A percentile compares a stretch with the other conserved stretches of the same genome.
phyloP scores from a whole-genome alignment of 2,888 invertebrate species.

The Drosophila lutescens region DNA sequence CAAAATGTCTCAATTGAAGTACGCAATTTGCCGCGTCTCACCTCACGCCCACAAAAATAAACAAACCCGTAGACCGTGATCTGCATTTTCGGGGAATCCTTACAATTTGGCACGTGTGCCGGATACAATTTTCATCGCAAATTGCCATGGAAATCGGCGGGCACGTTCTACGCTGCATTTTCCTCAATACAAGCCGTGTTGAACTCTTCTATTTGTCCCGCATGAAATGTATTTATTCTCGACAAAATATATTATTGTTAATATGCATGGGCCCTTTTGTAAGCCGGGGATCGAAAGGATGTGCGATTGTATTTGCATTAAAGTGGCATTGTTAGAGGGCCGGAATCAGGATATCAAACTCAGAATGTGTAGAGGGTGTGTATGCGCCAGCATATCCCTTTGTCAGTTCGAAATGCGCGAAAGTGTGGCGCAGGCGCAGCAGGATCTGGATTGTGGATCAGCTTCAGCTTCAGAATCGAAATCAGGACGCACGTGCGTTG shows the following conservation, averaged over 20 bases:
- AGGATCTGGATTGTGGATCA: constrained; percentile 17
- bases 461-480: constrained; percentile 1
- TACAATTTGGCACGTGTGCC: constrained; percentile 74
- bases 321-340: constrained; percentile 74
- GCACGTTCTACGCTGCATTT: constrained; percentile 30
- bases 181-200: background rate
- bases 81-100: constrained; percentile 32
- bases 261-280: constrained; percentile 55
- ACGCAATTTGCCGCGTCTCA: constrained; percentile 25
- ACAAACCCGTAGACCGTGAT: constrained; percentile 16
- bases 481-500: constrained; percentile 68
- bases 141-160: constrained; percentile 40
- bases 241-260: constrained; percentile 66
- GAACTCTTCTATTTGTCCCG: constrained; percentile 53
- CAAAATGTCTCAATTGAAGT: constrained; percentile 8
- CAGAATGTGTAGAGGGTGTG: constrained; percentile 35
- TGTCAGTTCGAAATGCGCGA: constrained; percentile 63
- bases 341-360: constrained; percentile 39
- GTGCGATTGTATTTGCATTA: constrained; percentile 77
- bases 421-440: constrained; percentile 73
- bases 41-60: constrained; percentile 56
- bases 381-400: constrained; percentile 61
- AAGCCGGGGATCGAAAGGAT: constrained; percentile 61
- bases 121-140: constrained; percentile 65
- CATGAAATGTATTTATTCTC: constrained; percentile 63